Conservation (phyloP, 1,140 invertebrate genomes). For the Aphidius gifuensis region DNA sequence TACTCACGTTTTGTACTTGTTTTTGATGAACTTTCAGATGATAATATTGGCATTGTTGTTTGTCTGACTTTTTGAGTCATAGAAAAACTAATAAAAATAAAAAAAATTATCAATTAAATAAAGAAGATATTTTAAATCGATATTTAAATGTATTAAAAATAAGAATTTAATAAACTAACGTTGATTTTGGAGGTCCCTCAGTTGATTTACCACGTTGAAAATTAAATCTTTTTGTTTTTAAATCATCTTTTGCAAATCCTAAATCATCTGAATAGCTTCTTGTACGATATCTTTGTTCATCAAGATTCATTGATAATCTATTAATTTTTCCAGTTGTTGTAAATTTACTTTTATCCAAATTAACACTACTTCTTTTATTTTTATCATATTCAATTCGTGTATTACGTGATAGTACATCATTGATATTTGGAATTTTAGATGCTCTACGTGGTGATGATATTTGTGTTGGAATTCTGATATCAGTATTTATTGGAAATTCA, state of each 20-base stretch:
- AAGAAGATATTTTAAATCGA: no score
- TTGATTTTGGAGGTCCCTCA: constrained; percentile 11
- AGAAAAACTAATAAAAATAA: no score
- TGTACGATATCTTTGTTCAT: constrained; percentile 31
- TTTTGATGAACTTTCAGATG: no score
- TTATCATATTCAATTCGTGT: constrained; percentile 28
- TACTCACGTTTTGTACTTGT: no score
- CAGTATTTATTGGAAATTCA: constrained; percentile 57
- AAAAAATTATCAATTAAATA: no score
- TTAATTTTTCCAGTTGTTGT: constrained; percentile 2
- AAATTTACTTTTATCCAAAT: constrained; percentile 24
- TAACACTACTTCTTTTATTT: constrained; percentile 16
- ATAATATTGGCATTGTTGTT: no score
- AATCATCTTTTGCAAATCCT: constrained; percentile 15
- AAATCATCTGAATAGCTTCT: constrained; percentile 22
- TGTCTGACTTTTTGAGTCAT: no score
- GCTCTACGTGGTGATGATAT: constrained; percentile 39
- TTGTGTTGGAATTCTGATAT: constrained; percentile 51
- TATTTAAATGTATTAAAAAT: no score
- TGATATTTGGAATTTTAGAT: constrained; percentile 47
- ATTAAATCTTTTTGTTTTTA: constrained; percentile 29
- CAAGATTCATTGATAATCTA: constrained; percentile 40
- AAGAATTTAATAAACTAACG: no score
- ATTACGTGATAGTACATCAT: constrained; percentile 43
- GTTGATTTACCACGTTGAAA: constrained; percentile 22